Base-by-base conservation (phyloP, 2,888 invertebrate species). In the Apotomis betuletana region DNA sequence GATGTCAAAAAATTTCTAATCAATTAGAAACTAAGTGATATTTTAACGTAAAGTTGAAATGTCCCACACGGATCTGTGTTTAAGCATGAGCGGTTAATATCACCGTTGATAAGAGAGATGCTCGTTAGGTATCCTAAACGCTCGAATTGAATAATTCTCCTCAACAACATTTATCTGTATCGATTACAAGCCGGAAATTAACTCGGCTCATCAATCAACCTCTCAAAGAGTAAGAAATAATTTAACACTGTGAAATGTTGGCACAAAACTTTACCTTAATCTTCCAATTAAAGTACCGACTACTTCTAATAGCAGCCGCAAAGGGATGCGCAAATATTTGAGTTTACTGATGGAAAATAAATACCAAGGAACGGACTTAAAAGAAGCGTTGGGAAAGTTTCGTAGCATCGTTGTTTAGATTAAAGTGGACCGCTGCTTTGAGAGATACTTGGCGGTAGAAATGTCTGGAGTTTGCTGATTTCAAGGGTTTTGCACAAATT, bases 321-420 rank as follows among this genome's bases (percentile, higher is more conserved):
- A 76, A 78, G 75, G 76, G 76, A 75, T 76, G 76, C 63, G 67
- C 80, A 83, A 88, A 87, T 87, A 84, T 87, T 87, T 87, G 83
- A 76, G 77, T 77, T 71, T 69, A 73, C 78, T 84, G 81, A 86
- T 87, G 82, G 79, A 83, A 85, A 83, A 84, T 81, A 84, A 86
- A 85, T 79, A 84, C 51, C 55, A 27, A 74, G 73, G 75, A 67
- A 63, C 55, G 61, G 61, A 64, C 71, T 70, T 76, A 72, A 77
- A 79, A 81, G 80, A 82, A 80, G 79, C 78, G 77, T 79, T 52
- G 55, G n/a, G 15, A 54, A 61, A 62, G 62, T 67, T 67, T 49
- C 54, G 62, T 69, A 44, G 65, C 46, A 52, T 60, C 71, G 57
- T 67, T 71, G 61, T 67, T 71, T 58, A 57, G 71, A 62, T 71